Evolutionary conservation across 30 jellyfish, hydroid and myxozoan genomes (phyloP), one percentile per base, ranked within the genome.

Genomic region (Cassiopea xamachana): DNA sequence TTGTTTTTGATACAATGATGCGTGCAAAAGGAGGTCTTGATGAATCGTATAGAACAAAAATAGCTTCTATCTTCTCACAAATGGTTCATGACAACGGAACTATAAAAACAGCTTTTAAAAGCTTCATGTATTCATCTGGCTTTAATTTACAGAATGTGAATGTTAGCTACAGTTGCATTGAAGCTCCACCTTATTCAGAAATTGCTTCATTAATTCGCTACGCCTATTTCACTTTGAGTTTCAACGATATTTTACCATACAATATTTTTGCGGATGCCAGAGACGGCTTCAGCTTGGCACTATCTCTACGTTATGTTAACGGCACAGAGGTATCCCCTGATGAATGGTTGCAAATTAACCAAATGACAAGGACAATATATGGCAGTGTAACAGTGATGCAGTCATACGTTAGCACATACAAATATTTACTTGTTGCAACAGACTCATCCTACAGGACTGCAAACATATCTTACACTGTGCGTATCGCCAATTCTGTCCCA

Each of bases 391-490:
- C 98, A n/a, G 55, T 74, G 27, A 46, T 51, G 80, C 80, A 71
- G 55, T 10, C 50, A 2, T 19, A 4, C 27, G 55, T n/a, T 10
- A 19, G 55, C 7, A 8, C 80, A 19, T 71, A 71, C 55, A 71
- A 55, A 55, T 71, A 71, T 27, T 43, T 86, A 62, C 50, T 94
- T 18, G 87, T 60, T 49, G 98, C 98, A 16, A 86, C 94, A 47
- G 98, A 94, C 77, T 88, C 95, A 18, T 94, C 98, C 3, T 96
- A 91, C 44, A 91, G 98, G 27, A 44, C 97, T 1, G 98, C 98
- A 14, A 94, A 90, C 73, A 60, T 94, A 19, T 48, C 98, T 39
- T 90, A 81, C 72, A 72, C 46, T 49, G 88, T 94, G 45, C 80
- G 61, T 17, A 81, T 91, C 49, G 89, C 87, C 16, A 62, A 87